Evolutionary conservation across 1,140 invertebrate species (phyloP), one percentile per base, ranked within the genome.

Genomic region (Teleogryllus occipitalis): DNA sequence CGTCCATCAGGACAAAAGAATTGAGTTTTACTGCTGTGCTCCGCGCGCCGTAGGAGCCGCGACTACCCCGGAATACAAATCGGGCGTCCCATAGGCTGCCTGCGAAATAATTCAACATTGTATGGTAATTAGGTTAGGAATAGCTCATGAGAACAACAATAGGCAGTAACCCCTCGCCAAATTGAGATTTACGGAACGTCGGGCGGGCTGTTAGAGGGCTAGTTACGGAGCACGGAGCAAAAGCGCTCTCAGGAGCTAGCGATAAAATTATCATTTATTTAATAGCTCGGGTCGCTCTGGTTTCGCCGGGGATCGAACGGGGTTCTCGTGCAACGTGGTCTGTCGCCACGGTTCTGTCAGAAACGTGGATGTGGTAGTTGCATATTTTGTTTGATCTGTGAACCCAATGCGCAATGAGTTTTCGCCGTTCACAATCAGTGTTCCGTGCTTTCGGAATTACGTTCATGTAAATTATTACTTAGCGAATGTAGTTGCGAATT

Each of bases 61-160:
- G 10, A 18, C 54, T 65, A 10, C 54, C 54, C 18, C 54, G 54
- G 54, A 65, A 65, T 65, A 65, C 54, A 65, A 65, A 65, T 65
- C 54, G 54, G 54, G 54, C 54, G 18, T 7, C 54, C 54, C 54
- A 65, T 65, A 65, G 54, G 54, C 54, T 65, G 10, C 2, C 54
- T 65, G 10, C 18, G 10, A 65, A 65, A 65, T 65, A 65, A 65
- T 65, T 65, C 54, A 65, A 65, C 54, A 65, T 65, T 65, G 54
- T 65, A 65, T 65, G 54, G 54, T 65, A 65, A 65, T 65, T 65
- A 65, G 54, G 54, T 65, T 65, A 65, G 54, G 54, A 65, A 65
- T 65, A 14, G 54, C 54, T 65, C 54, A 65, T 65, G 54, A 65
- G 54, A 65, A 65, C 54, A 14, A 65, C 54, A 65, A 65, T 65